Conservation (phyloP, 2,113 vertebrate species). For the Scophthalmus maximus region DNA sequence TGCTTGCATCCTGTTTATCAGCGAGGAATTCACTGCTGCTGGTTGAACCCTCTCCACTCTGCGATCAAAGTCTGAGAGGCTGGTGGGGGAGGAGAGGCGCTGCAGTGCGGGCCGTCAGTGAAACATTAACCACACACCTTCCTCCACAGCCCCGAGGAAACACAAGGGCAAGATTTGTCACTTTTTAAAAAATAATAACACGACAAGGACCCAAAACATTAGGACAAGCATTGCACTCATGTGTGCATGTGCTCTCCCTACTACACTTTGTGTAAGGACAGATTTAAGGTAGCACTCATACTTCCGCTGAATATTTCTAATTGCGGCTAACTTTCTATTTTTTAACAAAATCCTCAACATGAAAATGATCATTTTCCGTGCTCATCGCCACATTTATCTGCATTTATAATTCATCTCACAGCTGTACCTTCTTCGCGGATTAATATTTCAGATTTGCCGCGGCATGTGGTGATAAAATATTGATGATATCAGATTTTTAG, state of each 20-base stretch:
- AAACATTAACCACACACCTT: slow-evolving; percentile 66
- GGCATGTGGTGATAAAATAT: background rate
- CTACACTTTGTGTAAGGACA: background rate
- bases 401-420: slow-evolving; percentile 4
- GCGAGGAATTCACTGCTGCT: slow-evolving; percentile 46
- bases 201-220: background rate
- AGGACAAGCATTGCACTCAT: background rate
- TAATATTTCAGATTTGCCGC: slow-evolving; percentile 1
- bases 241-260: too few species aligned
- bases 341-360: background rate
- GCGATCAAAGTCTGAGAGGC: slow-evolving; percentile 73
- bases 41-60: slow-evolving; percentile 51
- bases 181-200: background rate
- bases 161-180: background rate
- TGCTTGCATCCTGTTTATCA: slow-evolving; percentile 47
- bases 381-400: background rate
- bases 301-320: too few species aligned
- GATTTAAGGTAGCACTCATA: too few species aligned
- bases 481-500: background rate
- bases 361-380: background rate
- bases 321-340: background rate
- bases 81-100: slow-evolving; percentile 17
- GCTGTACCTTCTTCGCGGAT: background rate
- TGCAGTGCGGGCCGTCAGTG: slow-evolving; percentile 27
- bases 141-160: slow-evolving; percentile 7